Evolutionary conservation across 92 coral and sea anemone genomes (phyloP).

Genomic region (Galaxea fascicularis): DNA sequence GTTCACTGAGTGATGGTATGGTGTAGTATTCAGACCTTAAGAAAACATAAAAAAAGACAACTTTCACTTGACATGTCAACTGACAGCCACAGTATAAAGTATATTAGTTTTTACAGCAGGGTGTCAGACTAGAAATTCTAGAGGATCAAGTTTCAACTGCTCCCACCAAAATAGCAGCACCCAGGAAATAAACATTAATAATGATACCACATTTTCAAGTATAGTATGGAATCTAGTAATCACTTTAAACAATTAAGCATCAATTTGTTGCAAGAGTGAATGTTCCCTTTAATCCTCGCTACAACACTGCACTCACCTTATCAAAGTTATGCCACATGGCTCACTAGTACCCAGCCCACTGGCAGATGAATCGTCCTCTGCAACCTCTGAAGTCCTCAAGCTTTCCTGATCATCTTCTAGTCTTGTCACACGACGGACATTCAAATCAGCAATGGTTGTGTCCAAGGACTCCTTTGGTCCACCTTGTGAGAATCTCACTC

Average conservation of each 20-base stretch:
- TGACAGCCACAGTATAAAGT: too few relatives aligned
- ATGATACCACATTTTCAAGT: too few relatives aligned
- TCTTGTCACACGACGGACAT: constrained; percentile 47
- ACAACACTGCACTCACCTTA: too few relatives aligned
- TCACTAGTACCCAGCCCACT: constrained; percentile 38
- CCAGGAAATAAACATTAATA: too few relatives aligned
- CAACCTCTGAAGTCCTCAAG: constrained; percentile 12
- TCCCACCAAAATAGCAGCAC: too few relatives aligned
- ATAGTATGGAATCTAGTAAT: too few relatives aligned
- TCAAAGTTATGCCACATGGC: constrained; percentile 63
- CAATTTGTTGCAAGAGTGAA: too few relatives aligned
- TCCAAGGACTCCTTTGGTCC: constrained; percentile 29
- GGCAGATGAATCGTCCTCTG: constrained; percentile 28
- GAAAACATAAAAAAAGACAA: neutral
- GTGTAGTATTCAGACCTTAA: constrained; percentile 88
- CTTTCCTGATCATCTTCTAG: constrained; percentile 17
- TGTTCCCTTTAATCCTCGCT: too few relatives aligned
- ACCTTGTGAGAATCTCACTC: constrained; percentile 77
- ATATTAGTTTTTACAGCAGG: too few relatives aligned
- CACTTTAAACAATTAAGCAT: too few relatives aligned
- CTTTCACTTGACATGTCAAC: neutral
- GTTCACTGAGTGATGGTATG: constrained; percentile 77
- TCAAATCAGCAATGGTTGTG: constrained; percentile 70
- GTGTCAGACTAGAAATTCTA: too few relatives aligned
- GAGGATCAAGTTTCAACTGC: too few relatives aligned